phyloP scores from a whole-genome alignment of 2,113 vertebrate genomes.

The Heliornis fulica region DNA sequence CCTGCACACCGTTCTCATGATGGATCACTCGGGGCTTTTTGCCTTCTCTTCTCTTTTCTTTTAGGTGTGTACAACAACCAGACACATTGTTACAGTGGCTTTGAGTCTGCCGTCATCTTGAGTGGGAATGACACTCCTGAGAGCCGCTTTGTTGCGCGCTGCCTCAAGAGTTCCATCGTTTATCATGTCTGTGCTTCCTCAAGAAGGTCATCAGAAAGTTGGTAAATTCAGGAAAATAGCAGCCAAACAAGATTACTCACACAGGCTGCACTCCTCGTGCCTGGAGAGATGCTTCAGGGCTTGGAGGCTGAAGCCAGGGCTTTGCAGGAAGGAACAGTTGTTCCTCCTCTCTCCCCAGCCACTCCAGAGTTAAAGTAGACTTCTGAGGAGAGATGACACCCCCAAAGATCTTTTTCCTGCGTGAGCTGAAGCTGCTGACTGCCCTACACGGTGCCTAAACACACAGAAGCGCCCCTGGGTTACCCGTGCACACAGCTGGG shows the following conservation, averaged over 20 bases:
- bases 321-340: not conserved
- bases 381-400: not conserved
- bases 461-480: not conserved
- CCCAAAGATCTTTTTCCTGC: no score
- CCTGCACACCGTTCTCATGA: not conserved
- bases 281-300: not conserved
- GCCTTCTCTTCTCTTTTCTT: not conserved
- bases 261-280: not conserved
- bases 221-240: not conserved
- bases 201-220: not conserved
- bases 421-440: not conserved
- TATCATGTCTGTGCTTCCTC: not conserved
- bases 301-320: not conserved
- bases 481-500: fast-evolving
- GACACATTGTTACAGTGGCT: not conserved
- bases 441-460: fast-evolving
- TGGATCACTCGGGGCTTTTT: not conserved
- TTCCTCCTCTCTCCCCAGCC: not conserved
- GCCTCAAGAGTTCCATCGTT: not conserved
- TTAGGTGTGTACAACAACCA: not conserved
- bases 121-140: not conserved
- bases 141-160: not conserved
- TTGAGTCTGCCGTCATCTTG: not conserved
- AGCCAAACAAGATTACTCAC: not conserved
- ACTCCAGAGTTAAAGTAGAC: not conserved